Base-by-base conservation (phyloP, 2,888 invertebrate species). In the Callyntrura guangdongensis region DNA sequence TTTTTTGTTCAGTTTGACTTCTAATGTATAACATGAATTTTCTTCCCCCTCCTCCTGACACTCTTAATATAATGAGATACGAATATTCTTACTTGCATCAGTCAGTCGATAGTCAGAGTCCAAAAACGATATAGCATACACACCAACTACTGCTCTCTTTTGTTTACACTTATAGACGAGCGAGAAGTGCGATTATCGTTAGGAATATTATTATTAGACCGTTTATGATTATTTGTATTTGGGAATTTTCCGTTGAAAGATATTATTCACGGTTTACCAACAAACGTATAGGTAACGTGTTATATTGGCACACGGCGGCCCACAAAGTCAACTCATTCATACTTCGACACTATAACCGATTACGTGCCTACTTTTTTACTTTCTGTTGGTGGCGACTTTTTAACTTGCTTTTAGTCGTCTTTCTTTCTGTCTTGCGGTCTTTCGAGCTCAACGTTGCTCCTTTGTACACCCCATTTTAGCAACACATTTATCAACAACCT, bases 231-330 rank as follows among this genome's bases (percentile, higher is more conserved):
- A 61, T 84, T 84, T 67, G 25, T 69, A 85, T 36, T 25, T 85
- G 84, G 84, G 72, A 72, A 85, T 85, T 85, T 85, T 85, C 84
- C 84, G 84, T 22, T 85, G 72, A 85, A 53, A 67, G 49, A 67
- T 25, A n/a, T 72, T 59, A n/a, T 36, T 69, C 36, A 69, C 27
- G 27, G 27, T 27, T 81, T 56, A 59, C 22, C 77, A 77, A 77
- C 59, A 81, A 22, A 64, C 67, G 27, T 27, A n/a, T n/a, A 69
- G 27, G 8, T 36, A 64, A 64, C 12, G 61, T 8, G 22, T 17
- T 64, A 64, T 64, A 53, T 53, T 61, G 53, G 53, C 53, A 64
- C 9, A 3, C 0, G 0, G 27, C 36, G 27, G 17, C 27, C 6
- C 67, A 69, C 12, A 69, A n/a, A 53, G 14, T 14, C 8, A 69